Evolutionary conservation across 2,797 vertebrate genomes (phyloP), one percentile per base, ranked within the genome.

Genomic region (Esox masquinongy): DNA sequence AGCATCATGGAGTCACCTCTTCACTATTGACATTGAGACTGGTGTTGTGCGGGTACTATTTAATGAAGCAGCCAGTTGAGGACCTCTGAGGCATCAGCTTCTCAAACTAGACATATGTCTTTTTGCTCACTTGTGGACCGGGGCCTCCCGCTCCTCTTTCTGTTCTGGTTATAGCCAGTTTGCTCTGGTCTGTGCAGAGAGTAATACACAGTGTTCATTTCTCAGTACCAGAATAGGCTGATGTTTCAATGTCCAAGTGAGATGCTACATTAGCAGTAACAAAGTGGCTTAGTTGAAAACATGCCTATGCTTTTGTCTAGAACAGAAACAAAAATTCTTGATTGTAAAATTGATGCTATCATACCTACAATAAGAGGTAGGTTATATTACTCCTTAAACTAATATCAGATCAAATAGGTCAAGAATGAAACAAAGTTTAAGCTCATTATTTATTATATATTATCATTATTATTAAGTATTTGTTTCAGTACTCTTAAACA

Each of bases 361-460:
- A 83, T 47, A 74, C 80, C 74, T 43, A 43, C 39, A 43, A 83
- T 69, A 76, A 79, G 81, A 75, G 56, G 77, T 72, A 74, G 39
- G 39, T 4, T 43, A 43, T 43, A 43, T 43, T 11, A 47, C 43
- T 47, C 31, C n/a, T n/a, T n/a, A 83, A 74, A 72, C 3, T 63
- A 31, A 72, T 66, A 77, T 36, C 72, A 59, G 69, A 80, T 77
- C 68, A 74, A 59, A 24, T 75, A 66, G 78, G 82, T 76, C 56
- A 82, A 64, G 53, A 72, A 74, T 83, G 73, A 77, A 82, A 79
- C 68, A 86, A 85, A 81, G 84, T 82, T 85, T 85, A 87, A 88
- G 86, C 83, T 88, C 70, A 84, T 84, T 79, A 82, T 75, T 82
- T n/a, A n/a, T 31, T 31, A 31, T 31, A 31, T 31, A 31, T 31